phyloP scores from a whole-genome alignment of 1,140 invertebrate species.

The Acromyrmex echinatior region DNA sequence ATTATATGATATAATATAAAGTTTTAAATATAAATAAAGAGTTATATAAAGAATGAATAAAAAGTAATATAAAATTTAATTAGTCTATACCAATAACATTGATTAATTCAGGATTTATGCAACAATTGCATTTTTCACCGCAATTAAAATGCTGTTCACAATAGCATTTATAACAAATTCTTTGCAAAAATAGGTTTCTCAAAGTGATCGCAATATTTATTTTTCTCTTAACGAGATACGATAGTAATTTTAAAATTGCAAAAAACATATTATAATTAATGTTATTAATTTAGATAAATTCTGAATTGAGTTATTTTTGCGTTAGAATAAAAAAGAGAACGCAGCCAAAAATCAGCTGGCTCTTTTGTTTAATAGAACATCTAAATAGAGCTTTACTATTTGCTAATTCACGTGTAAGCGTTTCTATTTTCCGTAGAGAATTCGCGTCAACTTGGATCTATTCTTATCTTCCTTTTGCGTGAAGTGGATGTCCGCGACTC shows the following conservation, averaged over 20 bases:
- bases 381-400: not conserved
- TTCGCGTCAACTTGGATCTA: constrained; percentile 46
- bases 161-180: not conserved
- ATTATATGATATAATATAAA: not conserved
- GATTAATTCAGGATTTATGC: not conserved
- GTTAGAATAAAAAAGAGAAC: not conserved
- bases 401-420: not conserved
- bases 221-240: no score
- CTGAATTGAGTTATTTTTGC: not conserved
- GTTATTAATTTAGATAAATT: not conserved
- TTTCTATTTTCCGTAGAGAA: constrained; percentile 23
- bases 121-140: not conserved
- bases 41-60: not conserved
- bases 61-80: not conserved
- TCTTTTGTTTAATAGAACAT: not conserved
- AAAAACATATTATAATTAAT: not conserved
- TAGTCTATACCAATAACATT: not conserved
- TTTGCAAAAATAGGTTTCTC: no score
- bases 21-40: not conserved
- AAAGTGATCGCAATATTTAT: no score
- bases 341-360: not conserved
- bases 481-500: constrained; percentile 14
- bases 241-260: not conserved
- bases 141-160: not conserved
- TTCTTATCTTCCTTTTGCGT: constrained; percentile 46